Percentiles rank a stretch among this genome's conserved stretches.
Conservation (phyloP, 2,113 vertebrate genomes). For the Chloropsis hardwickii region DNA sequence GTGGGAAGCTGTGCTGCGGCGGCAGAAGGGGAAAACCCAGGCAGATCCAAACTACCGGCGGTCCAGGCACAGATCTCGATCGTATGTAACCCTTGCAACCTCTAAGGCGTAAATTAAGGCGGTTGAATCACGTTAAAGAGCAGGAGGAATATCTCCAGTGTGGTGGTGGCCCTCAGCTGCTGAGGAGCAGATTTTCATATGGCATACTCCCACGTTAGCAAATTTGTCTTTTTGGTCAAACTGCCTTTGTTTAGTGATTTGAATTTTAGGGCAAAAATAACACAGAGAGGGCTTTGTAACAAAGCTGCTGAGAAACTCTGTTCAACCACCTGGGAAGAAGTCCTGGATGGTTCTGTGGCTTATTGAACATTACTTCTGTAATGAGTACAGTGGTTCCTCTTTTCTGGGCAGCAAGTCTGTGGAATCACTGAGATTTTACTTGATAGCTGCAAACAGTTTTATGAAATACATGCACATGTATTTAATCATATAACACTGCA, state of each 20-base stretch:
- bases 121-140: not conserved
- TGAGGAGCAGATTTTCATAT: not conserved
- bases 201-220: not conserved
- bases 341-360: not conserved
- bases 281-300: not conserved
- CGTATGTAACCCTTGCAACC: slow-evolving; percentile 11
- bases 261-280: not conserved
- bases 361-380: not conserved
- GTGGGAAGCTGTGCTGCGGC: slow-evolving; percentile 85
- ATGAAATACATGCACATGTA: not conserved
- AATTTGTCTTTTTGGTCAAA: not conserved
- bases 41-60: slow-evolving; percentile 78
- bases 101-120: not conserved
- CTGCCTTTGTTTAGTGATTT: not conserved
- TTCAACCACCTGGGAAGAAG: not conserved
- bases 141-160: not conserved
- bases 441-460: not conserved
- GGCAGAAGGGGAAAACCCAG: slow-evolving; percentile 83
- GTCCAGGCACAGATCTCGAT: slow-evolving; percentile 87
- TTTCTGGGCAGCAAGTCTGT: not conserved
- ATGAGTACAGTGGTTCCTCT: not conserved
- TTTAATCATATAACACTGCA: not conserved
- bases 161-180: not conserved
- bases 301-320: not conserved
- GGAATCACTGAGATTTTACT: not conserved